phyloP scores from a whole-genome alignment of 2,797 vertebrate genomes.

The Babyrousa celebensis region DNA sequence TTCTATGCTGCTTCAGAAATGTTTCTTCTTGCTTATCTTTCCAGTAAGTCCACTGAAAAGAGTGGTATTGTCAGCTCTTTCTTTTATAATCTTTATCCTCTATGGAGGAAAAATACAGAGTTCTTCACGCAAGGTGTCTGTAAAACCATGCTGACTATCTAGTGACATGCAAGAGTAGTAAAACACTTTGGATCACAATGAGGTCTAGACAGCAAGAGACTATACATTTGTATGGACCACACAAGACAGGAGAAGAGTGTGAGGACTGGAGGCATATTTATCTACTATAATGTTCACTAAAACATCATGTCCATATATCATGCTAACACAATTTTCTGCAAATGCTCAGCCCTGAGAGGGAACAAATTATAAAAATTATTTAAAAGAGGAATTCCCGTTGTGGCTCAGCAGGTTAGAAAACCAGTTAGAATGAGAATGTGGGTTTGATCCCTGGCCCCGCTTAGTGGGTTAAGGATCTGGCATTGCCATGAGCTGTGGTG shows the following conservation, averaged over 20 bases:
- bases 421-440: too few species aligned
- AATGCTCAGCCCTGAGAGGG: neutral
- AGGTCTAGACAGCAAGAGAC: neutral
- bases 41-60: constrained; percentile 18
- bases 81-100: constrained; percentile 58
- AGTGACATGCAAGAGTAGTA: neutral
- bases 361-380: constrained; percentile 4
- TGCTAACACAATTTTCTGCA: neutral
- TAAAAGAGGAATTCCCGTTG: neutral
- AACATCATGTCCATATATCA: neutral
- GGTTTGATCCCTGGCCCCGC: too few species aligned
- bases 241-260: neutral
- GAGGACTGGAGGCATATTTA: neutral
- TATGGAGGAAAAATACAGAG: constrained; percentile 13
- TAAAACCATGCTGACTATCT: neutral
- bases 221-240: neutral
- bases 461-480: too few species aligned
- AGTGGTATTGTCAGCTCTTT: neutral
- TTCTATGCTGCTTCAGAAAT: constrained; percentile 25
- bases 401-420: too few species aligned
- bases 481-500: too few species aligned
- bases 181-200: constrained; percentile 9
- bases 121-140: constrained; percentile 49
- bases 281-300: neutral
- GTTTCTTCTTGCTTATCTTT: constrained; percentile 22